Evolutionary conservation across 1,140 invertebrate species (phyloP).

Genomic region (Ladona fulva): DNA sequence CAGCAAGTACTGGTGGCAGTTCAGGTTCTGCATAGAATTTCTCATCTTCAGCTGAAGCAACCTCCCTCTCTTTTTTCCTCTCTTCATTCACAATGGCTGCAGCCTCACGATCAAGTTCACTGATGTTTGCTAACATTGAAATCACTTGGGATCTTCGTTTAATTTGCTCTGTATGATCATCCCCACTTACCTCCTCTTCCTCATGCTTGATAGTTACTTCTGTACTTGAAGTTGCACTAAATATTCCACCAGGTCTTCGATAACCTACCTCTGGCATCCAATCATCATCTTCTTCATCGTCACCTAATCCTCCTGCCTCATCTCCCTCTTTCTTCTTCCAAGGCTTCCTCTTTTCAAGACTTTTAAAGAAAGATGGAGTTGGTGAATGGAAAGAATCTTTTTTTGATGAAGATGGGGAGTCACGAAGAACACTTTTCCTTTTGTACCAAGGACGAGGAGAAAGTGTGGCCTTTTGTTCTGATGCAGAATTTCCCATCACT

Average conservation of each 20-base stretch:
- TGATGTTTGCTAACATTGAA: constrained; percentile 65
- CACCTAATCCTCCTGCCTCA: constrained; percentile 17
- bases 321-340: constrained; percentile 18
- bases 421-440: constrained; percentile 29
- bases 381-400: background rate
- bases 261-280: constrained; percentile 30
- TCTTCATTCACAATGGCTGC: constrained; percentile 58
- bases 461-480: constrained; percentile 28
- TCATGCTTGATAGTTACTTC: constrained; percentile 33
- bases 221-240: constrained; percentile 21
- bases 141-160: constrained; percentile 48
- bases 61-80: constrained; percentile 34
- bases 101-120: constrained; percentile 68
- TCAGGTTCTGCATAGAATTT: constrained; percentile 27
- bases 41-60: constrained; percentile 32
- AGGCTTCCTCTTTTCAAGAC: constrained; percentile 19
- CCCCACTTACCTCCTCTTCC: constrained; percentile 33
- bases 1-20: background rate
- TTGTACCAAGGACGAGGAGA: constrained; percentile 58
- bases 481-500: background rate
- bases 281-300: constrained; percentile 26
- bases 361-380: background rate
- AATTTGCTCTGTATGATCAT: constrained; percentile 34
- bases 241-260: constrained; percentile 21
- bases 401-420: background rate